Conservation (phyloP, 2,888 invertebrate genomes). For the Machimus rusticus region DNA sequence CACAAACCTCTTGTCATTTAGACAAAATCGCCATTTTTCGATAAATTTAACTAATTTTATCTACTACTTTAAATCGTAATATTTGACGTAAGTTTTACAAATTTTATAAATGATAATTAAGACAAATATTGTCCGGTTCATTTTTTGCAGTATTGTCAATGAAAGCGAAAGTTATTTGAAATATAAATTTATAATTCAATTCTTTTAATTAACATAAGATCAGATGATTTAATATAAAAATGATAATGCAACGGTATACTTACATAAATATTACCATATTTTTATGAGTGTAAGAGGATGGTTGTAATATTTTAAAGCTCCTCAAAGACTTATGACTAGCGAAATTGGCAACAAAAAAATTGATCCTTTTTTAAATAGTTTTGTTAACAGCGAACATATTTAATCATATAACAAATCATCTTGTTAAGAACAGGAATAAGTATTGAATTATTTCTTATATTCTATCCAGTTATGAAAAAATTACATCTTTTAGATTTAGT, state of each 20-base stretch:
- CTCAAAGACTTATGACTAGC: too few species aligned
- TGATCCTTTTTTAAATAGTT: too few species aligned
- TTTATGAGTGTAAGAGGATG: too few species aligned
- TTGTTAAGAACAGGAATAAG: background rate
- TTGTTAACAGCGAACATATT: too few species aligned
- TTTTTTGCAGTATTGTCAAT: slow-evolving; percentile 1
- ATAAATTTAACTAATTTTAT: slow-evolving; percentile 37
- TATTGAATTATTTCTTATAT: background rate
- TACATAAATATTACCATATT: too few species aligned
- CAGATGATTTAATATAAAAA: too few species aligned
- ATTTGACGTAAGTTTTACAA: slow-evolving; percentile 28
- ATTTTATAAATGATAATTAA: slow-evolving; percentile 22
- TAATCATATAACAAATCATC: background rate
- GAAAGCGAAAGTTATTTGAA: background rate
- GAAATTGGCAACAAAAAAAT: too few species aligned
- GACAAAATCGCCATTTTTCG: slow-evolving; percentile 34
- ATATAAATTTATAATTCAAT: background rate
- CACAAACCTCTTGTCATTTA: slow-evolving; percentile 24
- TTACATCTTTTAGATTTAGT: slow-evolving; percentile 41
- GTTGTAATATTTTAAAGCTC: too few species aligned
- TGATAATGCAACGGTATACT: too few species aligned
- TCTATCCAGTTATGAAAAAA: slow-evolving; percentile 45
- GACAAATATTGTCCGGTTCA: slow-evolving; percentile 16
- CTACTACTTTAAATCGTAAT: slow-evolving; percentile 21
- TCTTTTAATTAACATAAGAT: background rate